Conservation (phyloP, 2,797 vertebrate species). For the Platyrinchus mystaceus region DNA sequence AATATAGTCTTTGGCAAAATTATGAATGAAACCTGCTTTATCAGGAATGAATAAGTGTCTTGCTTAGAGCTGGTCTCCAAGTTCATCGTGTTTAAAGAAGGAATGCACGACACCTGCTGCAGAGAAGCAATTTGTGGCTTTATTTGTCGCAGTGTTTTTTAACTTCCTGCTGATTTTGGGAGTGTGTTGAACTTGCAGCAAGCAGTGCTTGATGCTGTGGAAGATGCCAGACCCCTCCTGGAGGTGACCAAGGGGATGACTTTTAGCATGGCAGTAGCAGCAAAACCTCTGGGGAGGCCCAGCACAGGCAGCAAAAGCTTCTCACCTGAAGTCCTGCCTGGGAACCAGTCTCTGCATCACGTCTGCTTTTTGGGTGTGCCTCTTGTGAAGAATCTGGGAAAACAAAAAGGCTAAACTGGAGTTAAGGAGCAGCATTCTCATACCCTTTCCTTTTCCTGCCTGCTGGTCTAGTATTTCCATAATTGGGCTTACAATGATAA, state of each 20-base stretch:
- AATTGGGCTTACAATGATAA: not conserved
- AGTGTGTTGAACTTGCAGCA: not conserved
- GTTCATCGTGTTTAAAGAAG: not conserved
- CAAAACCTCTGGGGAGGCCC: not conserved
- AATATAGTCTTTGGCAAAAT: not conserved
- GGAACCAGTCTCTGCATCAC: not conserved
- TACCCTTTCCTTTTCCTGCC: conserved; percentile 15
- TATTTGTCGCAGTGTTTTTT: not conserved
- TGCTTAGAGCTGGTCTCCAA: not conserved
- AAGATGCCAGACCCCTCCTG: not conserved
- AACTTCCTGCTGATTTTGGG: not conserved
- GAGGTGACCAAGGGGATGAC: not conserved
- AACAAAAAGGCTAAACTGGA: not conserved
- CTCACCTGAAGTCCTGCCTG: not conserved
- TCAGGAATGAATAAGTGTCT: not conserved
- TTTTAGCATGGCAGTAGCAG: not conserved
- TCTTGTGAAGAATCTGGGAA: not conserved
- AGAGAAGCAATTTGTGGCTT: not conserved
- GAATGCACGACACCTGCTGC: not conserved
- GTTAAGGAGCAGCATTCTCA: not conserved
- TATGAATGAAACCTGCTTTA: not conserved
- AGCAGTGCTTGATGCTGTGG: not conserved
- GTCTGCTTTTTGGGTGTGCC: not conserved
- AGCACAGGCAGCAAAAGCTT: not conserved
- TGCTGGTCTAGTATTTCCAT: conserved; percentile 44